Evolutionary conservation across 2,888 invertebrate species (phyloP).

Genomic region (Parnassius glacialis): DNA sequence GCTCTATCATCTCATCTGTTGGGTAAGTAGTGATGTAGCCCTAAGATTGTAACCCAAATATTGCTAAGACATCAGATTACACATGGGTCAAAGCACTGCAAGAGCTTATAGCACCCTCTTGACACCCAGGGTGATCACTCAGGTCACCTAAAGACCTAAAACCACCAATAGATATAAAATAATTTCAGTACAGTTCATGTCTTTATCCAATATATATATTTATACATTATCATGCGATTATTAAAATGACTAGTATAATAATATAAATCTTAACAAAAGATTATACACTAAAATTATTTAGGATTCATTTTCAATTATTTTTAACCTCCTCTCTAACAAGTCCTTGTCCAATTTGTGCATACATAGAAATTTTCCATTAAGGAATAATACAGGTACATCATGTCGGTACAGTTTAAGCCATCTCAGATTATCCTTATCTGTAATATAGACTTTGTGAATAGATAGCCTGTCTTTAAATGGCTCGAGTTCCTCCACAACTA

Average conservation of each 20-base stretch:
- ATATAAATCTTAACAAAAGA: neutral
- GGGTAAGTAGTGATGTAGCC: too few relatives aligned
- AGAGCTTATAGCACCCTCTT: too few relatives aligned
- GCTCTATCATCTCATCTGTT: too few relatives aligned
- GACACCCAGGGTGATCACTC: too few relatives aligned
- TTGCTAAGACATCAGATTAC: too few relatives aligned
- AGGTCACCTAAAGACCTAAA: too few relatives aligned
- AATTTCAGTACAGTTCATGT: too few relatives aligned
- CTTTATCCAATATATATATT: too few relatives aligned
- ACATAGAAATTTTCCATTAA: conserved; percentile 90
- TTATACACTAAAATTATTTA: neutral
- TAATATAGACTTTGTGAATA: conserved; percentile 89
- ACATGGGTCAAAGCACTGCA: too few relatives aligned
- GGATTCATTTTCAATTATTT: conserved; percentile 54
- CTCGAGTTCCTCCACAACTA: conserved; percentile 84
- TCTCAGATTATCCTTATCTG: conserved; percentile 84
- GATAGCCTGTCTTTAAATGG: conserved; percentile 81
- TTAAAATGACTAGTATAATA: neutral
- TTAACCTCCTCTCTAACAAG: conserved; percentile 77
- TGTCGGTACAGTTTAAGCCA: conserved; percentile 88
- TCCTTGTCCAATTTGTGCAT: conserved; percentile 85
- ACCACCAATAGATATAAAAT: too few relatives aligned
- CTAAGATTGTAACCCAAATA: too few relatives aligned
- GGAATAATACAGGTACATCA: conserved; percentile 94
- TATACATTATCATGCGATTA: too few relatives aligned